Percentiles rank a stretch among this genome's conserved stretches.
These are phyloP conservation scores for Eulemur albifrons DNA, from an alignment of 2,797 vertebrate species.

Conservation along the genomic window DNA sequence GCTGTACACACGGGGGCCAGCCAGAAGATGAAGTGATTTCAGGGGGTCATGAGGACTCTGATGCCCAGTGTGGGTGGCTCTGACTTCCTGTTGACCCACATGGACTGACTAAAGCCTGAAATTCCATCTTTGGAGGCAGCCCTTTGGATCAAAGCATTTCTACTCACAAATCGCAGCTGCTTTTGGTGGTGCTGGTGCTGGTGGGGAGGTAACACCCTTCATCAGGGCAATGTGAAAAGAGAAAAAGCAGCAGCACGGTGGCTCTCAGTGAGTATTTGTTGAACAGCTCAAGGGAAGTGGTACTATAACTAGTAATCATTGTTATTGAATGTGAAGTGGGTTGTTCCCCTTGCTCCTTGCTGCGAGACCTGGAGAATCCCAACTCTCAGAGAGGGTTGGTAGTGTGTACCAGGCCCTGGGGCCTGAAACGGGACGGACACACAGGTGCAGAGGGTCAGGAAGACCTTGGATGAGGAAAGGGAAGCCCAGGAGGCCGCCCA, in stretches of 20 bases:
- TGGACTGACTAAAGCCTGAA: background rate
- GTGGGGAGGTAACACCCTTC: too few species aligned
- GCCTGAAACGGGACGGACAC: background rate
- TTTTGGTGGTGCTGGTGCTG: too few species aligned
- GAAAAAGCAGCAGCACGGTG: background rate
- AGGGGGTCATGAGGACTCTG: background rate
- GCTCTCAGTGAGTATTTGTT: background rate
- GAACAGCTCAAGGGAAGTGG: background rate
- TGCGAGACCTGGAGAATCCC: background rate
- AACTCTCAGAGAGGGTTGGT: background rate
- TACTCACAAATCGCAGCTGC: too few species aligned
- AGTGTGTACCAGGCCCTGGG: background rate
- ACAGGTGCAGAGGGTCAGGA: background rate
- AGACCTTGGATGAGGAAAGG: background rate
- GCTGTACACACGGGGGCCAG: background rate
- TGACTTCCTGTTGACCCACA: background rate
- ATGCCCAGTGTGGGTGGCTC: background rate
- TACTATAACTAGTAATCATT: background rate
- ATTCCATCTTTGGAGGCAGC: background rate
- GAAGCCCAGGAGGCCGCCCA: too few species aligned
- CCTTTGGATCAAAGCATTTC: background rate
- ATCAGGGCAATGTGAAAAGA: background rate
- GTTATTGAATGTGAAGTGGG: background rate
- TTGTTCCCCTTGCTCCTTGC: background rate
- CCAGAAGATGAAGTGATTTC: background rate